Conservation (phyloP, 2,797 vertebrate species). For the Ctenopoma kingsleyae region DNA sequence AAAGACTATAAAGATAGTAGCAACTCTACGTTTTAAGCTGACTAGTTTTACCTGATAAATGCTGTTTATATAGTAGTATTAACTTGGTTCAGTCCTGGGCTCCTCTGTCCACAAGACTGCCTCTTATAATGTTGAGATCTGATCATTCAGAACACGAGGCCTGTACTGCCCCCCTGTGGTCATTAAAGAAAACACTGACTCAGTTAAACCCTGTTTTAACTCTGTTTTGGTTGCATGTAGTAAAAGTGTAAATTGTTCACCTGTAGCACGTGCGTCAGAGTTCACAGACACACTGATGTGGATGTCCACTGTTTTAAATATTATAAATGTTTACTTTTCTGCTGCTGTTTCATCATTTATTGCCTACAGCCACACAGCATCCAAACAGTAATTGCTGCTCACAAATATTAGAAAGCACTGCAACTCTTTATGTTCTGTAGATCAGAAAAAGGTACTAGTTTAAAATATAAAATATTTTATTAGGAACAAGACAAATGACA, state of each 20-base stretch:
- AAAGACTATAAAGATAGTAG: background rate
- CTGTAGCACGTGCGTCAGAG: background rate
- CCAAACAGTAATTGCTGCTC: background rate
- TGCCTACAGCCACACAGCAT: background rate
- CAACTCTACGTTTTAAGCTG: background rate
- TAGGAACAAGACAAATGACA: background rate
- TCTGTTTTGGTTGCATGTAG: background rate
- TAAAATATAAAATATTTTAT: constrained; percentile 8
- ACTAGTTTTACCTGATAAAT: constrained; percentile 19
- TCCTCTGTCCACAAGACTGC: background rate
- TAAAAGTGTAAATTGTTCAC: background rate
- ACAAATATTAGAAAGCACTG: background rate
- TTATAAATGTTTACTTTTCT: background rate
- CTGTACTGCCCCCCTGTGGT: constrained; percentile 63
- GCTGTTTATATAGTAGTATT: background rate
- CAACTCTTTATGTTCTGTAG: background rate
- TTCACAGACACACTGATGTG: background rate
- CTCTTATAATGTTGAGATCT: background rate
- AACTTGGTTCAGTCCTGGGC: background rate
- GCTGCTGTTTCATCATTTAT: background rate
- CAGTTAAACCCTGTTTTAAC: background rate
- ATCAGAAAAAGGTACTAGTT: background rate
- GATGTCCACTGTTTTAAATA: background rate
- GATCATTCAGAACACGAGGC: constrained; percentile 5
- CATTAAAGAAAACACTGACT: constrained; percentile 15